Conservation (phyloP, 2,797 vertebrate species). For the Darevskia mixta region DNA sequence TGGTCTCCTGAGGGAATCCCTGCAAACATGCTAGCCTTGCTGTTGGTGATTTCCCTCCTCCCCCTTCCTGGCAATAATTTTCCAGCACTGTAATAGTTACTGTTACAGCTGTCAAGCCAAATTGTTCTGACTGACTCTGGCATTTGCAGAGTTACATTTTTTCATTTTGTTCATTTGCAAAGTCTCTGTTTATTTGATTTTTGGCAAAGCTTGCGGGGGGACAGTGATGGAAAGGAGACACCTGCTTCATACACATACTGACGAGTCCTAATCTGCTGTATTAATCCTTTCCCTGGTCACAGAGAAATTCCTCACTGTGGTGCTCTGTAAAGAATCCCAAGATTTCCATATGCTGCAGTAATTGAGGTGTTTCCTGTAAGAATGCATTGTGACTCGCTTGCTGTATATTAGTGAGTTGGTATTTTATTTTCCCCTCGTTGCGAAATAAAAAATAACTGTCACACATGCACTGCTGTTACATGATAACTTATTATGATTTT, state of each 20-base stretch:
- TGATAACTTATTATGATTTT: too few relatives aligned
- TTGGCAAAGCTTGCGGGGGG: neutral
- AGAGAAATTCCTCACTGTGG: neutral
- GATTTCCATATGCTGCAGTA: neutral
- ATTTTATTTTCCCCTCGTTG: too few relatives aligned
- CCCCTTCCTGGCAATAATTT: constrained; percentile 48
- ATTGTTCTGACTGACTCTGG: constrained; percentile 61
- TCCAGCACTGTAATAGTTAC: constrained; percentile 58
- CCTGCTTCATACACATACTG: neutral
- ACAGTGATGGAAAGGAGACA: neutral
- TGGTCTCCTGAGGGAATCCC: constrained; percentile 46
- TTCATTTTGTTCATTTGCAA: constrained; percentile 54
- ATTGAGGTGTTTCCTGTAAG: neutral
- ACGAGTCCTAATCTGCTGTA: constrained; percentile 10
- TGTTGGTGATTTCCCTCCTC: constrained; percentile 57
- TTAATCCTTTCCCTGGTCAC: neutral
- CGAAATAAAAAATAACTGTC: too few relatives aligned
- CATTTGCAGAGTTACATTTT: constrained; percentile 55
- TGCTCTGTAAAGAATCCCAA: neutral
- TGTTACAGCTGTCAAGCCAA: constrained; percentile 58
- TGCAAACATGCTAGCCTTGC: constrained; percentile 54
- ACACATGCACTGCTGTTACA: too few relatives aligned
- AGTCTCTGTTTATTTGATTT: constrained; percentile 7
- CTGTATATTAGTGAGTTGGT: neutral
- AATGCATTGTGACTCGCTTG: neutral